These are phyloP conservation scores for Diorhabda sublineata DNA, from an alignment of 1,140 invertebrate species.

Conservation along the genomic window DNA sequence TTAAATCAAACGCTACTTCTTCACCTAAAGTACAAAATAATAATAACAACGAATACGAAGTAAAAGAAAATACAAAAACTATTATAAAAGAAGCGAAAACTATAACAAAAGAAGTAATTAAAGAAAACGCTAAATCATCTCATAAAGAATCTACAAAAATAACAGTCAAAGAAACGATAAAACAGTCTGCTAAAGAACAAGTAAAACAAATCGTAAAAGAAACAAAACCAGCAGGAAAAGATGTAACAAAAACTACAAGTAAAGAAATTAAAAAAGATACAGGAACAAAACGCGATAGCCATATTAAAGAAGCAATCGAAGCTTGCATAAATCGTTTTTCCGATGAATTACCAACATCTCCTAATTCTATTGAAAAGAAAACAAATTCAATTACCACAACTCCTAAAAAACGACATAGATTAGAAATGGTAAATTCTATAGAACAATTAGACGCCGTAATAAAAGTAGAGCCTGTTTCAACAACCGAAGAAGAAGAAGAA, in stretches of 20 bases:
- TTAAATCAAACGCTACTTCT: slow-evolving; percentile 18
- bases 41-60: slow-evolving; percentile 39
- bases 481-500: slow-evolving; percentile 33
- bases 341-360: slow-evolving; percentile 35
- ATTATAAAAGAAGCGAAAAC: slow-evolving; percentile 6
- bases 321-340: slow-evolving; percentile 53
- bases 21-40: slow-evolving; percentile 22
- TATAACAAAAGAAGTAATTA: not conserved
- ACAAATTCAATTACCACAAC: slow-evolving; percentile 45
- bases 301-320: slow-evolving; percentile 59
- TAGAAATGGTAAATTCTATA: slow-evolving; percentile 44
- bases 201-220: not conserved
- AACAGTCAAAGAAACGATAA: not conserved
- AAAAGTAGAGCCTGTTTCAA: slow-evolving; percentile 18
- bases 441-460: slow-evolving; percentile 29
- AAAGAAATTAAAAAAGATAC: not conserved
- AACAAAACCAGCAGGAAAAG: not conserved
- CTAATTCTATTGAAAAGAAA: slow-evolving; percentile 22
- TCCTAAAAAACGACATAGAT: slow-evolving; percentile 58
- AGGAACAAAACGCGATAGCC: slow-evolving; percentile 39
- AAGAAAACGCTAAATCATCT: not conserved
- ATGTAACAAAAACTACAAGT: not conserved
- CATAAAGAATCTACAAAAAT: not conserved
- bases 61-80: slow-evolving; percentile 21
- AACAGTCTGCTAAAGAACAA: not conserved